Base-by-base conservation (phyloP, 2,797 vertebrate species). In the Pseudomugil tenellus region DNA sequence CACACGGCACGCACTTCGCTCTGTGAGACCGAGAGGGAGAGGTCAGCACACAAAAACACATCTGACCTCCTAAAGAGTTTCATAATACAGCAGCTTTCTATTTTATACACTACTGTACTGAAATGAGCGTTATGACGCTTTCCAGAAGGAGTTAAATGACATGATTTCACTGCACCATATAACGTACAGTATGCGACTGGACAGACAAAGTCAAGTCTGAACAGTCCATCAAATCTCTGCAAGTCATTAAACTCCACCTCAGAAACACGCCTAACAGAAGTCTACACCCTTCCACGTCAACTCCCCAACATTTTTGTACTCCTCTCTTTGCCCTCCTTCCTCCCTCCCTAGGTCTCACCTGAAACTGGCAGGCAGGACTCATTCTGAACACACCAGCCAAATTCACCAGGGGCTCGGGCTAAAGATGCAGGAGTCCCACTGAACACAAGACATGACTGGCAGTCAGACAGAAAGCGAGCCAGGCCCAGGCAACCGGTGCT, bases 381-480 rank as follows among this genome's bases (percentile, higher is more conserved):
- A 2, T 97, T 97, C 91, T 98, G 96, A 77, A 97, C 97, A 73
- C 97, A 98, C 97, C 96, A 97, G 63, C 96, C 96, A 58, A 97
- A 95, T 84, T 96, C 92, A 0, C 95, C 95, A 0, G 95, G 95
- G 21, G 95, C 93, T 19, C 91, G 94, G 2, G 95, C 95, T 54
- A 96, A 90, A 16, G 90, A 91, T 3, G 90, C 75, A 0, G 93
- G 87, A 64, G 90, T 91, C 51, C 95, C 94, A 39, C 95, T 95
- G 85, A 98, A 97, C 31, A 95, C 95, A 77, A 97, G 87, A 83
- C 96, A 98, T 2, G 96, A 96, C 87, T 97, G 96, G 80, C 96
- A 98, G 90, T 97, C 96, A 0, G 94, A 94, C 49, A 97, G 91
- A 68, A 97, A 96, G 39, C 96, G 95, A 2, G 96, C 95, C 74